Percentiles rank a stretch among this genome's conserved stretches.
Evolutionary conservation across 2,888 invertebrate species (phyloP).

Genomic region (Morinoia aosen): DNA sequence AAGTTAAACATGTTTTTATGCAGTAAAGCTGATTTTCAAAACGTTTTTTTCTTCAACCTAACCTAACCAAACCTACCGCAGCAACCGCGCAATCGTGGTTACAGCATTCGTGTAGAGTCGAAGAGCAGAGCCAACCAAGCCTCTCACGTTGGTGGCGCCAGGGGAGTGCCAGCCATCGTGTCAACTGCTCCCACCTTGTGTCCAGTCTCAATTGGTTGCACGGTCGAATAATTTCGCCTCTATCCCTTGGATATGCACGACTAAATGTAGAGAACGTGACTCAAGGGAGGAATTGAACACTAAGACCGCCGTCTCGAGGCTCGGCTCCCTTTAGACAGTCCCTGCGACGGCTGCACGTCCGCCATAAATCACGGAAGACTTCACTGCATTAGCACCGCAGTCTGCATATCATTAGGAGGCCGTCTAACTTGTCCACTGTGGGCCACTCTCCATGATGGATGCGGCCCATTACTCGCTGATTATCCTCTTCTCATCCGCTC

Average conservation of each 20-base stretch:
- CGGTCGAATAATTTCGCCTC: not conserved
- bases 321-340: not conserved
- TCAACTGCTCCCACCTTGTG: not conserved
- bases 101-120: not conserved
- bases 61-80: no score
- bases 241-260: not conserved
- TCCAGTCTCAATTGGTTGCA: not conserved
- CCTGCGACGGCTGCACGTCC: not conserved
- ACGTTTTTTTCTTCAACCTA: no score
- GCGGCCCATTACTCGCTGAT: conserved; percentile 18
- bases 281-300: not conserved
- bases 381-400: not conserved
- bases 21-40: no score
- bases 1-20: no score
- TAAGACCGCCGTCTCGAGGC: not conserved
- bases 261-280: not conserved
- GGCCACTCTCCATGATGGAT: conserved; percentile 19
- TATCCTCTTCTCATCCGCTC: conserved; percentile 28
- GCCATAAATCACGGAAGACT: not conserved
- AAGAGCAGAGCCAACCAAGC: not conserved
- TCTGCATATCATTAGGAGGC: not conserved
- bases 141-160: not conserved
- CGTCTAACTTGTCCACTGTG: not conserved
- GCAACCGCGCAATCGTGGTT: not conserved
- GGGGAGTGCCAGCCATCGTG: not conserved